These are phyloP conservation scores for Stenchaetothrips biformis DNA, from an alignment of 2,888 invertebrate species.

Conservation along the genomic window DNA sequence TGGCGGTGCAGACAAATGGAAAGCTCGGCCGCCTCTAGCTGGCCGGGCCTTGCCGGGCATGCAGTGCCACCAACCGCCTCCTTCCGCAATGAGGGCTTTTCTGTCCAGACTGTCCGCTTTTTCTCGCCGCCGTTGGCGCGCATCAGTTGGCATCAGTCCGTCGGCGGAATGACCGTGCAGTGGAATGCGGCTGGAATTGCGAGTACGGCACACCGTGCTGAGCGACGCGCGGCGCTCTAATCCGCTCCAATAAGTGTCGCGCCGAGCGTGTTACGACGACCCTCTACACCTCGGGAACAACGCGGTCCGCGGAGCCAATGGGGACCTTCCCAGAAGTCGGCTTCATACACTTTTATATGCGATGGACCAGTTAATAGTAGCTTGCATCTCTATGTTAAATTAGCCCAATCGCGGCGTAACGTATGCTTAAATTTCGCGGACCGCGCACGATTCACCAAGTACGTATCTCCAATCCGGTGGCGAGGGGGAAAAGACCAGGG, in stretches of 20 bases:
- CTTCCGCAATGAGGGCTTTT: background rate
- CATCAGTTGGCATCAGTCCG: background rate
- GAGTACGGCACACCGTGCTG: background rate
- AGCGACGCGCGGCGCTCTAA: background rate
- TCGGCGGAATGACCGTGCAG: background rate
- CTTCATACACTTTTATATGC: background rate
- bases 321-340: background rate
- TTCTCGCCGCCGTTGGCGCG: background rate
- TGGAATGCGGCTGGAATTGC: background rate
- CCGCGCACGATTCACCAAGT: slow-evolving; percentile 20
- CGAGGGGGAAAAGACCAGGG: background rate
- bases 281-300: no score
- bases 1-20: slow-evolving; percentile 20
- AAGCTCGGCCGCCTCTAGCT: background rate
- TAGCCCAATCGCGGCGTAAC: background rate
- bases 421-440: slow-evolving; percentile 5
- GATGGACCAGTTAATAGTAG: background rate
- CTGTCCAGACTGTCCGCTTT: background rate
- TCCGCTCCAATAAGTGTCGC: background rate
- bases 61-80: background rate
- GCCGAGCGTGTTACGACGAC: background rate
- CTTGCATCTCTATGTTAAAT: slow-evolving; percentile 21
- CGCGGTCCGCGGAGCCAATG: background rate
- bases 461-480: background rate
- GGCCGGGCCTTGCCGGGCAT: background rate